Evolutionary conservation across 2,113 vertebrate genomes (phyloP), one percentile per base, ranked within the genome.

Genomic region (Suricata suricatta): DNA sequence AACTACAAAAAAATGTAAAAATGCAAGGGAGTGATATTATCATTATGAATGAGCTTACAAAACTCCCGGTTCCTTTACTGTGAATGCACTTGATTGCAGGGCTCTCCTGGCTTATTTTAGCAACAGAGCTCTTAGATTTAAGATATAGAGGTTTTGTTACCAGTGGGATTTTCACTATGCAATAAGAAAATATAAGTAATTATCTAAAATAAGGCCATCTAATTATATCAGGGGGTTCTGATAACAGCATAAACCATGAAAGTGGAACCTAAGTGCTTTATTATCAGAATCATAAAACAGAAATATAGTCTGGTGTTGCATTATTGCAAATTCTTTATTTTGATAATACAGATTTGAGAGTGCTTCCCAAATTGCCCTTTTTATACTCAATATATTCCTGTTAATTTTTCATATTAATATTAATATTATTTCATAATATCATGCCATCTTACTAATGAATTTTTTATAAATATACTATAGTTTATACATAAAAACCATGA

Each of bases 101-200:
- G 27, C 14, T 98, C 35, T 84, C 57, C 57, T 76, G 31, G 33
- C 23, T 47, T 86, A 69, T 93, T 83, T 82, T 63, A 95, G 69
- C 57, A 90, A 60, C 25, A 90, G 33, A 35, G 47, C 84, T 94
- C 96, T 97, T 81, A 92, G 85, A 95, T 38, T 90, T 57, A 96
- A 93, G 88, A n/a, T 21, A 93, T 63, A 84, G 92, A 96, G 41
- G 60, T 29, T 96, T 44, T 90, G 96, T 66, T 94, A 94, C 94
- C 95, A 84, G 82, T 72, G 60, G 64, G 76, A 87, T 94, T 96
- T 97, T 97, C 91, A 88, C 83, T 97, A 79, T 93, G 83, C 83
- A 83, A 93, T 96, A 97, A 96, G 90, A 95, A 97, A 97, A 97
- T 93, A 97, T 96, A 97, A 97, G 90, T 96, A 98, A 97, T 97